Evolutionary conservation across 2,113 vertebrate species (phyloP).

Genomic region (Halcyon malimbica): DNA sequence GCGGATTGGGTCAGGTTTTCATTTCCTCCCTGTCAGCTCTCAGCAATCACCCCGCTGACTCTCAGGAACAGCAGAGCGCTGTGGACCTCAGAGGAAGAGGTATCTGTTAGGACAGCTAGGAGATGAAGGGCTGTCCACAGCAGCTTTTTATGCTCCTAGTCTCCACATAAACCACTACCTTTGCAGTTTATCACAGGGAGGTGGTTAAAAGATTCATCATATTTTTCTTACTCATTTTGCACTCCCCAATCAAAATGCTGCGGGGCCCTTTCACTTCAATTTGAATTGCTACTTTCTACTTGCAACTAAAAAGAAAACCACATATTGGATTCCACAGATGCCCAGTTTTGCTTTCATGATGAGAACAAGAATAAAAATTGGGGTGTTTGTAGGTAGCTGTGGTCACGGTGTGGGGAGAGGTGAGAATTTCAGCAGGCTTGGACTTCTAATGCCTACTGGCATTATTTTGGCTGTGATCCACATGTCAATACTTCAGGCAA

Average conservation of each 20-base stretch:
- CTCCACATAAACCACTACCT: neutral
- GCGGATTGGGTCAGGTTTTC: neutral
- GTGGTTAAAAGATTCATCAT: neutral
- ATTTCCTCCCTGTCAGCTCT: neutral
- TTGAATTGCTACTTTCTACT: neutral
- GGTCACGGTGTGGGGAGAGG: rapidly evolving
- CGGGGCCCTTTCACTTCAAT: neutral
- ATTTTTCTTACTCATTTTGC: neutral
- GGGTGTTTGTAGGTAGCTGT: neutral
- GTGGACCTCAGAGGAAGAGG: neutral
- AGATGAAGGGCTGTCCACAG: neutral
- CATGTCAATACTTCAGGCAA: neutral
- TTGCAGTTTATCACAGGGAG: neutral
- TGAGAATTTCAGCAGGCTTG: neutral
- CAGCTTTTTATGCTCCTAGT: neutral
- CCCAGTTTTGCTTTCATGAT: neutral
- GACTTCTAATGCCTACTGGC: rapidly evolving
- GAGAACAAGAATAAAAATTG: neutral
- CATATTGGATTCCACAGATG: neutral
- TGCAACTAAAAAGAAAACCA: neutral
- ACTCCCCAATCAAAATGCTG: neutral
- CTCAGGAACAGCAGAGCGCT: neutral
- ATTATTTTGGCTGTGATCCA: neutral
- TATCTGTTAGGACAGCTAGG: neutral
- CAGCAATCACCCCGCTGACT: neutral